Base-by-base conservation (phyloP, 2,113 vertebrate genomes). In the Pheucticus melanocephalus region DNA sequence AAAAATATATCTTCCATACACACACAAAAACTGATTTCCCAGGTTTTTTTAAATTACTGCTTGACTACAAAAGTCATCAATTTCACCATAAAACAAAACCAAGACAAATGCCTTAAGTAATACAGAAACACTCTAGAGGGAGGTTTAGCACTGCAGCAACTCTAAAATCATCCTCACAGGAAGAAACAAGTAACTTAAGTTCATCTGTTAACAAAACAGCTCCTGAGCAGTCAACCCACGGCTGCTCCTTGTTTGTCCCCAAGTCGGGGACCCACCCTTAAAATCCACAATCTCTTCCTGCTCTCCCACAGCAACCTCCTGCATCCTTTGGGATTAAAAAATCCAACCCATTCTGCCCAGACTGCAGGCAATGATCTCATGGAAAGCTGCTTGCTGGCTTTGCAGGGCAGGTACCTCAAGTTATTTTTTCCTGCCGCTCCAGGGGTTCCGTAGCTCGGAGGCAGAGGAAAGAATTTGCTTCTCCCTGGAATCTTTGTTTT, bases 231-330 rank as follows among this genome's bases (percentile, higher is more conserved):
- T 15, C 63, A 71, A 56, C 35, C 81, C 17, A 9, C 2, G 17
- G 89, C 93, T 96, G 86, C 80, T 93, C 63, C 70, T 71, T 80
- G 87, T 94, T 95, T 93, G 95, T 96, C 88, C 83, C 81, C 70
- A 77, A 20, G 44, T 47, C 18, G 4, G 54, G 77, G 93, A 94
- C 63, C 77, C 94, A 64, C 97, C 97, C 97, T 90, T 85, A 87
- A 69, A 86, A 78, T 95, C 96, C 70, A 96, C 97, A 97, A 18
- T 20, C 93, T 94, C 94, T 96, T 97, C 95, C 97, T 97, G 95
- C 82, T 96, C 92, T 59, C 95, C 59, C 95, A 97, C 95, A 96
- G 93, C 88, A 95, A 94, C 94, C 72, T 93, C 94, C 61, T 94
- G 68, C 57, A 90, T 95, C 82, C 90, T 92, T 59, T 42, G 37